phyloP scores from a whole-genome alignment of 2,888 invertebrate species.

The Acheta domesticus region DNA sequence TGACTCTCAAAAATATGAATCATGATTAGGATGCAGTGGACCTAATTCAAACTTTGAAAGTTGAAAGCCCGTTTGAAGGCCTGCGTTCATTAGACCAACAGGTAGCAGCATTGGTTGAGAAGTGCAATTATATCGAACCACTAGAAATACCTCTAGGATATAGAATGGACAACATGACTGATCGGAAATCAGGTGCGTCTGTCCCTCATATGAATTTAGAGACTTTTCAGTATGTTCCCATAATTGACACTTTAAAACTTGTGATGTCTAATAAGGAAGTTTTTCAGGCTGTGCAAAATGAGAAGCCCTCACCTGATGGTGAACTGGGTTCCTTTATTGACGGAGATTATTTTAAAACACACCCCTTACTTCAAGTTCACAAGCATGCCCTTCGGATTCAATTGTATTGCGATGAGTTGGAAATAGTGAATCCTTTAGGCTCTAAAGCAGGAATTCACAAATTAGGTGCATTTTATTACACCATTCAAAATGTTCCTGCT shows the following conservation, averaged over 20 bases:
- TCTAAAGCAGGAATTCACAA: slow-evolving; percentile 6
- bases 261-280: not conserved
- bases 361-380: not conserved
- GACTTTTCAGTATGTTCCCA: not conserved
- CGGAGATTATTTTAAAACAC: not conserved
- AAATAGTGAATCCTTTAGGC: slow-evolving; percentile 12
- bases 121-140: not conserved
- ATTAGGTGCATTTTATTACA: not conserved
- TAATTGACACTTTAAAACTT: not conserved
- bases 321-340: not conserved
- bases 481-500: not conserved
- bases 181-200: not conserved
- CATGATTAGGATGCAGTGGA: too few relatives aligned
- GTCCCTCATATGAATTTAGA: not conserved
- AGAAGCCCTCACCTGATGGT: slow-evolving; percentile 5
- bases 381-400: not conserved
- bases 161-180: not conserved
- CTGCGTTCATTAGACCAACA: not conserved
- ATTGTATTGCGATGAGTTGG: slow-evolving; percentile 22
- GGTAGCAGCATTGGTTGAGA: not conserved
- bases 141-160: not conserved
- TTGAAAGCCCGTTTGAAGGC: not conserved
- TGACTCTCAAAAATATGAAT: too few relatives aligned
- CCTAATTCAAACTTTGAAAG: too few relatives aligned
- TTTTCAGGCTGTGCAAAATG: not conserved